Percentiles rank a stretch among this genome's conserved stretches.
phyloP scores from a whole-genome alignment of 2,113 vertebrate genomes.

The Sarotherodon lohbergeri region DNA sequence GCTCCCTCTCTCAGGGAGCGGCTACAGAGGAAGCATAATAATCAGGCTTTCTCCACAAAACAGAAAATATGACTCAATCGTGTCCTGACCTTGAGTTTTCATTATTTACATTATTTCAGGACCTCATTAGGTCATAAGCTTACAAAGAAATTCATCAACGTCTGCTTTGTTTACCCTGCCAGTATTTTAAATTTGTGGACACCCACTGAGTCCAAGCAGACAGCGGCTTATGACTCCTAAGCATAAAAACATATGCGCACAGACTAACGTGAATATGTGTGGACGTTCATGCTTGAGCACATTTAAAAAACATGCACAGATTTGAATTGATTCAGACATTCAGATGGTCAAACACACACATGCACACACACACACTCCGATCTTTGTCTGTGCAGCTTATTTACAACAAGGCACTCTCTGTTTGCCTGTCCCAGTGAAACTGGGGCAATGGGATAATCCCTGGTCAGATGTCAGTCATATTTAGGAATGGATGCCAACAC shows the following conservation, averaged over 20 bases:
- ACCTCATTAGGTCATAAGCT: background rate
- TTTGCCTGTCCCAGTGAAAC: constrained; percentile 21
- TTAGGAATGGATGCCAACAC: constrained; percentile 22
- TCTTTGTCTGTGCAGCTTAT: constrained; percentile 7
- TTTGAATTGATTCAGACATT: background rate
- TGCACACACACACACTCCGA: background rate
- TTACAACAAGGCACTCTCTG: background rate
- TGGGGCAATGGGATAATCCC: constrained; percentile 50
- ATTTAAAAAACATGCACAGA: background rate
- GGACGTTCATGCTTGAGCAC: background rate
- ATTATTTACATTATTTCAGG: background rate
- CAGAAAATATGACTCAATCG: background rate
- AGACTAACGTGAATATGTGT: background rate
- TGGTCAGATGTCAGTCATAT: constrained; percentile 44
- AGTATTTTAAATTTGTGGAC: background rate
- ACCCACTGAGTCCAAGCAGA: background rate
- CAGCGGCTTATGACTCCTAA: background rate
- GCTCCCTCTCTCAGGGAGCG: background rate
- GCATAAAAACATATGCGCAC: background rate
- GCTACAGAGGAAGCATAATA: background rate
- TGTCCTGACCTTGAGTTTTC: background rate
- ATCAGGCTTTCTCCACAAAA: background rate
- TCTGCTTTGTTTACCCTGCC: background rate
- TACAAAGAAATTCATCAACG: background rate
- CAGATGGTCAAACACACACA: background rate